Evolutionary conservation across 1,140 invertebrate genomes (phyloP).

Genomic region (Drosophila biarmipes): DNA sequence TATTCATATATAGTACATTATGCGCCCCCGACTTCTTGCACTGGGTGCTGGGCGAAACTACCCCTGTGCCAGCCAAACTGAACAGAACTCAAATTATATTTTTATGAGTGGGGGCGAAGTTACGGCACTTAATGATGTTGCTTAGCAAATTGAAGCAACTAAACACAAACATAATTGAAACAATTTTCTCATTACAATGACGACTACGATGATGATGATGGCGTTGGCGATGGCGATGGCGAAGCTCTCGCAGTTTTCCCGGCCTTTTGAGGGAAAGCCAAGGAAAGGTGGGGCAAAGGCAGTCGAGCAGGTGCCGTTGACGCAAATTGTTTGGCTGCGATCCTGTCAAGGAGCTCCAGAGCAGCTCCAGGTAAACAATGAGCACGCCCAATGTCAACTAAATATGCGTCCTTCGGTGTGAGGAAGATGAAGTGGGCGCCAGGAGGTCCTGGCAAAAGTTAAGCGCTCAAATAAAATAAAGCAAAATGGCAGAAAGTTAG

Average conservation of each 20-base stretch:
- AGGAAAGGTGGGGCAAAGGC: not conserved
- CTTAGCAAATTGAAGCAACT: constrained; percentile 83
- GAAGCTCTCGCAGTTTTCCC: constrained; percentile 31
- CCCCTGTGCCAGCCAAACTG: constrained; percentile 56
- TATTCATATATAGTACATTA: constrained; percentile 62
- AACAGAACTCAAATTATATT: constrained; percentile 72
- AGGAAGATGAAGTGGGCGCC: constrained; percentile 70
- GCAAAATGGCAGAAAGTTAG: constrained; percentile 42
- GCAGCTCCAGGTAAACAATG: constrained; percentile 64
- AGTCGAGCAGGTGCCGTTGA: constrained; percentile 63
- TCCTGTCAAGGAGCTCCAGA: constrained; percentile 55
- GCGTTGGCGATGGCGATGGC: constrained; percentile 16
- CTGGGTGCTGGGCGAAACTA: constrained; percentile 36
- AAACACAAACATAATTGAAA: constrained; percentile 83
- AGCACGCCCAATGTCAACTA: constrained; percentile 63
- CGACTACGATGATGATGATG: constrained; percentile 43
- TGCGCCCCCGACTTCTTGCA: constrained; percentile 47
- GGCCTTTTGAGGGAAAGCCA: not conserved
- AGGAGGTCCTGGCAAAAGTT: constrained; percentile 68
- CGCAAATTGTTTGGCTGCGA: constrained; percentile 75
- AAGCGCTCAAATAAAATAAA: constrained; percentile 69
- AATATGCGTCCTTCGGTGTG: constrained; percentile 67
- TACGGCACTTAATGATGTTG: constrained; percentile 80
- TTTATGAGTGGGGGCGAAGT: constrained; percentile 67
- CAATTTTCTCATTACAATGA: constrained; percentile 83